Conservation (phyloP, 2,797 vertebrate genomes). For the Poecilia gillii region DNA sequence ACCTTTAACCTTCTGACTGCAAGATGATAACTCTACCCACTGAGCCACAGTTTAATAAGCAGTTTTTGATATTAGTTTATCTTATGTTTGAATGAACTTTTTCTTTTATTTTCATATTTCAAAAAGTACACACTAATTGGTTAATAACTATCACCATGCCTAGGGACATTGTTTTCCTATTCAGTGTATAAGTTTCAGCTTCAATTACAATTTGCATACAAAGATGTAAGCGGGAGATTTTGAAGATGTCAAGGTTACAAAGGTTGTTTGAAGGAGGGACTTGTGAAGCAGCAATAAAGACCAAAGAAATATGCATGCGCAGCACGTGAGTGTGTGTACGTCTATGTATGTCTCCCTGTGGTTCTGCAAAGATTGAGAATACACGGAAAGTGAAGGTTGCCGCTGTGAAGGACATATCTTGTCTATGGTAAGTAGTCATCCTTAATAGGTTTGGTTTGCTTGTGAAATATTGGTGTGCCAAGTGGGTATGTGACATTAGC, state of each 20-base stretch:
- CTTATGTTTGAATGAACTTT: not conserved
- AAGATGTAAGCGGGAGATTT: not conserved
- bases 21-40: too few species aligned
- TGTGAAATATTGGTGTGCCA: slow-evolving; percentile 95
- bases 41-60: not conserved
- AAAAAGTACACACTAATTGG: not conserved
- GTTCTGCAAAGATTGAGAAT: slow-evolving; percentile 65
- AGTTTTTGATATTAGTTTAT: not conserved
- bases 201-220: not conserved
- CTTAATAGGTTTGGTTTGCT: slow-evolving; percentile 94
- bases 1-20: too few species aligned
- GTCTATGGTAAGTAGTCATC: slow-evolving; percentile 94
- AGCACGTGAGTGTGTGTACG: slow-evolving; percentile 22
- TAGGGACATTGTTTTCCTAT: not conserved
- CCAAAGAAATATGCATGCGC: slow-evolving; percentile 35
- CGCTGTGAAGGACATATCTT: slow-evolving; percentile 95
- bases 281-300: slow-evolving; percentile 57
- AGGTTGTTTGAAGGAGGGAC: slow-evolving; percentile 48
- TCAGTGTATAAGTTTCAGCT: not conserved
- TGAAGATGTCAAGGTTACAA: slow-evolving; percentile 44
- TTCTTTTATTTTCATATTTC: not conserved
- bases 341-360: slow-evolving; percentile 35
- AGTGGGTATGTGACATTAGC: slow-evolving; percentile 92
- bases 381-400: slow-evolving; percentile 84
- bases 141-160: not conserved